Evolutionary conservation across 1,140 invertebrate species (phyloP), one percentile per base, ranked within the genome.

Genomic region (Drosophila athabasca): DNA sequence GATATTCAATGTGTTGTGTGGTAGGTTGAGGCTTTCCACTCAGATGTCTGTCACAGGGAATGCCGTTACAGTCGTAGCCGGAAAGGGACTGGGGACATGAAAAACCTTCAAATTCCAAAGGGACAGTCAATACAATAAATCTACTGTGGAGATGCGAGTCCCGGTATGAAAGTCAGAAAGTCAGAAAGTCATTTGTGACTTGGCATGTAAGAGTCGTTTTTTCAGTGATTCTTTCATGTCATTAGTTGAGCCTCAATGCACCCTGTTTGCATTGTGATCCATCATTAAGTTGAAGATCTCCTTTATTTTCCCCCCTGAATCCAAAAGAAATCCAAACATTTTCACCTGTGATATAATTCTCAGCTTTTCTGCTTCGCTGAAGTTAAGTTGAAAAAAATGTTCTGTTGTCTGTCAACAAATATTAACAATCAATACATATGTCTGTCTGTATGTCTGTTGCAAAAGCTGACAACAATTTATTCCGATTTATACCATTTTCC

Each of bases 351-450:
- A 44, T 48, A 66, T 66, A 60, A 60, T 67, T 31, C 52, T 62
- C 58, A 57, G 43, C 48, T 62, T 66, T 76, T 80, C 66, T 71
- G 48, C 53, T 35, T 54, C 44, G 44, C 13, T 43, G 17, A 29
- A 52, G 35, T 61, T 62, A 19, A 52, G 29, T 82, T 62, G 11
- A 53, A 43, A 45, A 72, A 68, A 67, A 54, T 41, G 22, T 9
- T 48, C 62, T 50, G 51, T 69, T 69, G 64, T 50, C 51, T 58
- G 35, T 51, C 66, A 69, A 58, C 58, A 84, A 67, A 76, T 79
- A 71, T 75, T 50, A 70, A 57, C 76, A 65, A 76, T 76, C 52
- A 75, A 74, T 71, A n/a, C n/a, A n/a, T n/a, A 57, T 59, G 62
- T 51, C 57, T 46, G 31, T 62, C 22, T 8, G 17, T 11, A 46